Base-by-base conservation (phyloP, 2,888 invertebrate genomes). In the Drosophila stalkeri region DNA sequence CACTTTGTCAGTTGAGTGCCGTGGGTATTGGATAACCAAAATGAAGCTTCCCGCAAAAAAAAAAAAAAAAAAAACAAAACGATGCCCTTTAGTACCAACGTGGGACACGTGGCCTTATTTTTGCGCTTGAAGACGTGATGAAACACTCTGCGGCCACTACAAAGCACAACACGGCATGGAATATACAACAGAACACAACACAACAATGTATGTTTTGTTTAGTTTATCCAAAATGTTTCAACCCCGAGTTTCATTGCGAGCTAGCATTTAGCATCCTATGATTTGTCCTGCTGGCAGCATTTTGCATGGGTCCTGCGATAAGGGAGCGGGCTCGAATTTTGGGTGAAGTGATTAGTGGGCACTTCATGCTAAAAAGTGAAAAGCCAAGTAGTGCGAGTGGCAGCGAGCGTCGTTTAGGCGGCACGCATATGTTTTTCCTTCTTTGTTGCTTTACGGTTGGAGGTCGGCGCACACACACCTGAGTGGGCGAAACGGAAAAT, bases 71-170 rank as follows among this genome's bases (percentile, higher is more conserved):
- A 14, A 8, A 18, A 47, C 44, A 44, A 55, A 33, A 31, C 44
- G 39, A 62, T 39, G 62, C 73, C 70, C 70, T 65, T 56, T 76
- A 75, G 64, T 75, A 78, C 69, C 80, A 81, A 89, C 70, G 75
- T 69, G 71, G 69, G 89, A 81, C 92, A 92, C 92, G 92, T 92
- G 92, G 85, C 92, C 90, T 86, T 92, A 92, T 92, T 92, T 92
- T 92, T 91, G 90, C 81, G 89, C 82, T 89, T 90, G 82, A 83
- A 91, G 89, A 81, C 89, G 81, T 82, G 87, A 90, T 85, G 87
- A 90, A 80, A 82, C 76, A 77, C 72, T 75, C 74, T 74, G 68
- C 66, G 80, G 75, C 59, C 70, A 67, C 72, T 67, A 75, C 64
- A 54, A 35, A 46, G 65, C 61, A 66, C 59, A 47, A 59, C 66